phyloP scores from a whole-genome alignment of 2,113 vertebrate genomes.

The Triplophysa tibetana region DNA sequence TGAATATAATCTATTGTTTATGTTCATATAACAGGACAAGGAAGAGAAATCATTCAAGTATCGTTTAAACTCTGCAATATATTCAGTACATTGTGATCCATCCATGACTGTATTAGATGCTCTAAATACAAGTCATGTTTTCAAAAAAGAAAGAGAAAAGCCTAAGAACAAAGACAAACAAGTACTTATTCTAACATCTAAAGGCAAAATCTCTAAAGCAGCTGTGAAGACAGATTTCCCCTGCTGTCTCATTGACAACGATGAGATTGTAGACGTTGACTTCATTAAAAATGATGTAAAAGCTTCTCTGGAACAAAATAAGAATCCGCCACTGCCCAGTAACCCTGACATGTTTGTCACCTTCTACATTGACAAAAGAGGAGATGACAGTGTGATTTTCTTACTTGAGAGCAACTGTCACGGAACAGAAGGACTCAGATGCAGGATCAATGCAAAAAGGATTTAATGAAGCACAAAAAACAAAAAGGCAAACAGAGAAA shows the following conservation, averaged over 20 bases:
- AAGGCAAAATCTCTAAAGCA: background rate
- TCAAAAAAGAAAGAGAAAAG: background rate
- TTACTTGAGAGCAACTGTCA: slow-evolving; percentile 26
- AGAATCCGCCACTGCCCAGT: no score
- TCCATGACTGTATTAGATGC: background rate
- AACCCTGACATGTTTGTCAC: background rate
- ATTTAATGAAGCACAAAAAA: no score
- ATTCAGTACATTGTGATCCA: background rate
- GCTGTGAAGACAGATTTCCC: slow-evolving; percentile 33
- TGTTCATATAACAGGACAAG: slow-evolving; percentile 3
- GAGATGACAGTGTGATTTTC: background rate
- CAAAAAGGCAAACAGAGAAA: no score
- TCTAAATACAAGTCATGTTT: background rate
- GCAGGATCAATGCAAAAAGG: no score
- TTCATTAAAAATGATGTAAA: background rate
- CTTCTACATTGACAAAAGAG: slow-evolving; percentile 27
- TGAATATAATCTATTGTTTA: no score
- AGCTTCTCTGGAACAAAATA: fast-evolving
- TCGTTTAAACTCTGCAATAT: fast-evolving
- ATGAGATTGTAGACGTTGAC: slow-evolving; percentile 27
- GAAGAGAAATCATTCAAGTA: slow-evolving; percentile 17
- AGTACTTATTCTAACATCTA: slow-evolving; percentile 4
- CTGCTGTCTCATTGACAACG: slow-evolving; percentile 12
- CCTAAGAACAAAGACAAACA: background rate
- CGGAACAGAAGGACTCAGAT: no score